A percentile compares a stretch with the other conserved stretches of the same genome.
These are phyloP conservation scores for Malacoraja senta DNA, from an alignment of 2,797 vertebrate species.

Conservation along the genomic window DNA sequence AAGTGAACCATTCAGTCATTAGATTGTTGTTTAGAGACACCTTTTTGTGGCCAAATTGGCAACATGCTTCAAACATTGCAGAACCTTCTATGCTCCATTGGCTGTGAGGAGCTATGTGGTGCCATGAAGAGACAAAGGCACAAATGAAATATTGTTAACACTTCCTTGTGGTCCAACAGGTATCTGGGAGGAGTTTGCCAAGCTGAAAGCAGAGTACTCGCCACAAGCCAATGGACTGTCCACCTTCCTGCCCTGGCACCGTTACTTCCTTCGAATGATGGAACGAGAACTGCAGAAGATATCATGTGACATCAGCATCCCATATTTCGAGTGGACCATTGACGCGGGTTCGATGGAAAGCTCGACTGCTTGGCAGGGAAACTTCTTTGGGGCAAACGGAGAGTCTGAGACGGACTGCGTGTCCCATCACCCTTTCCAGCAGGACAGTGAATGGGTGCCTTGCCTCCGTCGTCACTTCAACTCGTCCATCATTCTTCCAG, in stretches of 20 bases:
- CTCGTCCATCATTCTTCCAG: slow-evolving; percentile 49
- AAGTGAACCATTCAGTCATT: background rate
- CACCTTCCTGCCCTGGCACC: slow-evolving; percentile 53
- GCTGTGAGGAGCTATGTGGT: background rate
- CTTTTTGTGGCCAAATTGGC: background rate
- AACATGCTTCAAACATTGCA: background rate
- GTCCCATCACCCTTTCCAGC: slow-evolving; percentile 47
- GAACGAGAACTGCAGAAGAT: slow-evolving; percentile 49
- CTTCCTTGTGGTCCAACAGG: slow-evolving; percentile 39
- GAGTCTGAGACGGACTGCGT: slow-evolving; percentile 44
- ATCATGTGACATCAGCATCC: slow-evolving; percentile 49
- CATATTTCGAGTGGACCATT: slow-evolving; percentile 53
- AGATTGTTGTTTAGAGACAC: background rate
- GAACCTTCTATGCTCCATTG: background rate
- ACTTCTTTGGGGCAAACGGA: slow-evolving; percentile 50
- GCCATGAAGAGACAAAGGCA: background rate
- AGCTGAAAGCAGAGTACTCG: slow-evolving; percentile 47
- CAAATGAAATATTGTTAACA: background rate
- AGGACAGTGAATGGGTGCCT: slow-evolving; percentile 45
- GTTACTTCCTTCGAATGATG: slow-evolving; percentile 49
- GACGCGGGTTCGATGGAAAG: slow-evolving; percentile 47
- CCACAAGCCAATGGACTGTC: slow-evolving; percentile 44
- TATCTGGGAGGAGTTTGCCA: slow-evolving; percentile 48
- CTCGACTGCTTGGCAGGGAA: slow-evolving; percentile 51
- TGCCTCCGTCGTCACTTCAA: slow-evolving; percentile 51